phyloP scores from a whole-genome alignment of 1,140 invertebrate species.

The Papilio machaon region DNA sequence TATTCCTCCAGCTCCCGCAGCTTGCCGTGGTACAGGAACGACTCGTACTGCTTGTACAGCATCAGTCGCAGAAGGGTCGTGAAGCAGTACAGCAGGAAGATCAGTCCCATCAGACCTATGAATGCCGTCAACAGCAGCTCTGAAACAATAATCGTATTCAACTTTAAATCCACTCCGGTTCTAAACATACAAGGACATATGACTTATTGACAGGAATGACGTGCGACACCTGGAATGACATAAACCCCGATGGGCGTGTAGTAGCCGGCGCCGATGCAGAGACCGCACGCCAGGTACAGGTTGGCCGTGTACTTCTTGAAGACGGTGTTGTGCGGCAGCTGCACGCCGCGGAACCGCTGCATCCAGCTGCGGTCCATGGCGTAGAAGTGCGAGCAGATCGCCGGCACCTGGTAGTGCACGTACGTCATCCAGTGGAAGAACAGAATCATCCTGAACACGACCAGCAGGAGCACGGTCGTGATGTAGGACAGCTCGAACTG shows the following conservation, averaged over 20 bases:
- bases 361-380: conserved; percentile 38
- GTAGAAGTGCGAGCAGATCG: conserved; percentile 47
- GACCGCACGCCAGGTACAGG: conserved; percentile 48
- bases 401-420: conserved; percentile 53
- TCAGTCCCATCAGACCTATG: conserved; percentile 48
- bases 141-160: conserved; percentile 7
- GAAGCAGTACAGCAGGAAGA: conserved; percentile 53
- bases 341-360: conserved; percentile 37
- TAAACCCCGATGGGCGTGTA: conserved; percentile 45
- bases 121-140: conserved; percentile 44
- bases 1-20: conserved; percentile 51
- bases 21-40: conserved; percentile 50
- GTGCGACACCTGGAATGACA: conserved; percentile 32
- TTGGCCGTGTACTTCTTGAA: conserved; percentile 50
- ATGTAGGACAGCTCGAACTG: conserved; percentile 52
- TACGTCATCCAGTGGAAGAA: conserved; percentile 61
- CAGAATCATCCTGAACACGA: conserved; percentile 42
- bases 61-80: conserved; percentile 52
- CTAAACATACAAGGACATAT: not conserved
- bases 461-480: conserved; percentile 38
- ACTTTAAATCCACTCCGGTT: not conserved
- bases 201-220: not conserved
- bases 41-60: conserved; percentile 49
- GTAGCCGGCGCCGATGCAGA: conserved; percentile 52
- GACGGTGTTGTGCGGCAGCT: conserved; percentile 12